Evolutionary conservation across 2,888 invertebrate genomes (phyloP).

Genomic region (Rhingia campestris): DNA sequence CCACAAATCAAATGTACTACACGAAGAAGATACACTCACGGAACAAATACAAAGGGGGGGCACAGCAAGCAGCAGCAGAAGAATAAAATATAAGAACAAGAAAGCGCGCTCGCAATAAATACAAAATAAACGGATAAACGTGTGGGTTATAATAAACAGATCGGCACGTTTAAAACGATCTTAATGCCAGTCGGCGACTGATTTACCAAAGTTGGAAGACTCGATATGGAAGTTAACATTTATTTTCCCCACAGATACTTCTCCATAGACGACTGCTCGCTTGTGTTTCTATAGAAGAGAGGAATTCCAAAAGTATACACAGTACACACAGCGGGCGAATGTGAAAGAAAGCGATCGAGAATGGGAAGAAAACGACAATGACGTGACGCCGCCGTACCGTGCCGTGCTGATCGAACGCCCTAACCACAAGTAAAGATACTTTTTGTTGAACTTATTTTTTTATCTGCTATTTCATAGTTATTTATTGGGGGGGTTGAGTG

Average conservation of each 20-base stretch:
- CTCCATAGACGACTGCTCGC: constrained; percentile 34
- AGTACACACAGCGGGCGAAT: constrained; percentile 36
- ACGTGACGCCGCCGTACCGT: constrained; percentile 76
- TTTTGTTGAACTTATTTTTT: constrained; percentile 34
- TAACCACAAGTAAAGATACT: constrained; percentile 57
- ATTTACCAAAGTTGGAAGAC: constrained; percentile 71
- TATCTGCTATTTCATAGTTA: background rate
- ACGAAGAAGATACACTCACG: constrained; percentile 8
- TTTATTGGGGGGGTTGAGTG: constrained; percentile 30
- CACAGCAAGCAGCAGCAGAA: background rate
- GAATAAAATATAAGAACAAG: constrained; percentile 38
- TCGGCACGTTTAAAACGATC: constrained; percentile 68
- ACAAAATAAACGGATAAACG: constrained; percentile 5
- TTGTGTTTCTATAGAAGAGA: constrained; percentile 57
- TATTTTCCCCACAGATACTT: constrained; percentile 59
- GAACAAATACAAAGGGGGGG: constrained; percentile 3
- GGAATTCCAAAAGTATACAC: constrained; percentile 45
- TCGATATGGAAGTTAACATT: constrained; percentile 70
- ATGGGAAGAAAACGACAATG: constrained; percentile 67
- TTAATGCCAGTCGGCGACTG: constrained; percentile 74
- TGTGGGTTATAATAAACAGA: constrained; percentile 36
- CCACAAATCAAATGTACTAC: constrained; percentile 35
- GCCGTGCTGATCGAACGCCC: constrained; percentile 32
- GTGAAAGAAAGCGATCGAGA: constrained; percentile 67
- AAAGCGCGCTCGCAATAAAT: constrained; percentile 52